Percentiles rank a stretch among this genome's conserved stretches.
phyloP scores from a whole-genome alignment of 2,797 vertebrate species.

The Falco columbarius region DNA sequence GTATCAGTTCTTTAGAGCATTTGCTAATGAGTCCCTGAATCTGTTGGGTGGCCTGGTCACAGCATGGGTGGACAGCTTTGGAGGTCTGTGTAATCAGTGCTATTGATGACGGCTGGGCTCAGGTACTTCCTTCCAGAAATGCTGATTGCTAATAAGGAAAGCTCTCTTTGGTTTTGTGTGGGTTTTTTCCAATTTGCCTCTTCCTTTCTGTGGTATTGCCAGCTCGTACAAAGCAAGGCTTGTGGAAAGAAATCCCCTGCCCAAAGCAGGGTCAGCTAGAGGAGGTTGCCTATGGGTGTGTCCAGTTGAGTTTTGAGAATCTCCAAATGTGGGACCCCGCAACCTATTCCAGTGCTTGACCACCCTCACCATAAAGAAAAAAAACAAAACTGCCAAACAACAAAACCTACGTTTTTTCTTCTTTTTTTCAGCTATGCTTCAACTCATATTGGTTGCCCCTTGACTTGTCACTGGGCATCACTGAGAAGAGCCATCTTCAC shows the following conservation, averaged over 20 bases:
- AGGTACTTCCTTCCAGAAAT: not conserved
- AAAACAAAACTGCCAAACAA: not conserved
- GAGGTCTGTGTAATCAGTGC: rapidly evolving
- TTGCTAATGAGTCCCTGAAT: not conserved
- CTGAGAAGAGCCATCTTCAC: not conserved
- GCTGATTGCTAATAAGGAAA: not conserved
- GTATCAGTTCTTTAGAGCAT: not conserved
- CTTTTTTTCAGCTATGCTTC: not conserved
- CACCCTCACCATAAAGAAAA: not conserved
- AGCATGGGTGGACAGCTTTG: not conserved
- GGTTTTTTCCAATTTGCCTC: not conserved
- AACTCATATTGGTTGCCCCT: not conserved
- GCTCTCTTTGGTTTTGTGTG: not conserved
- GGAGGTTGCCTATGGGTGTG: not conserved
- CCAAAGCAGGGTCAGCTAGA: too few species aligned
- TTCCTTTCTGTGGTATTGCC: not conserved
- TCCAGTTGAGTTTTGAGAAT: not conserved
- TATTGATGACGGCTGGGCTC: not conserved
- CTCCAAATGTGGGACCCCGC: not conserved
- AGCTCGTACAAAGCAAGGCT: not conserved
- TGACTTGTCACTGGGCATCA: not conserved
- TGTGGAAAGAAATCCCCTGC: not conserved
- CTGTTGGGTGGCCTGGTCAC: not conserved
- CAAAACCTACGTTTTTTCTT: not conserved
- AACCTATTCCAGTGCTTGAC: not conserved